Evolutionary conservation across 2,888 invertebrate genomes (phyloP).

Genomic region (Cheilosia scutellata): DNA sequence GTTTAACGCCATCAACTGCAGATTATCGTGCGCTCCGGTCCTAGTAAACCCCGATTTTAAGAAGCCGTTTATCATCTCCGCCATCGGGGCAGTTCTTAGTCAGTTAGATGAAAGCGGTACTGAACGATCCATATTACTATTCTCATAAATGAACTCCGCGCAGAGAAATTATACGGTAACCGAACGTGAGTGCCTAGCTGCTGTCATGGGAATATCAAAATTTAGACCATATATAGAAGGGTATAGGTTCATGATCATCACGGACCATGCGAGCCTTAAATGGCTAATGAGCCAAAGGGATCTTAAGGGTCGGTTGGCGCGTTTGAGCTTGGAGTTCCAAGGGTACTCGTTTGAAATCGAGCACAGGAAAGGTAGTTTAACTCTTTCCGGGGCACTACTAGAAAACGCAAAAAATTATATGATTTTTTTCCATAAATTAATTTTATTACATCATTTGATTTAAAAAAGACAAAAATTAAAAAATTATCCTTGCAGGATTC

Average conservation of each 20-base stretch:
- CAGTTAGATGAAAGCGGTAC: slow-evolving; percentile 1
- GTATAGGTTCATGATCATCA: neutral
- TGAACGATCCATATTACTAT: slow-evolving; percentile 1
- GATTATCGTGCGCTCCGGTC: neutral
- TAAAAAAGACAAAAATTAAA: too few species aligned
- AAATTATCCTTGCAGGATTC: too few species aligned
- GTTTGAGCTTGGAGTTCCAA: slow-evolving; percentile 11
- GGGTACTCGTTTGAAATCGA: slow-evolving; percentile 3
- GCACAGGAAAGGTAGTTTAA: neutral
- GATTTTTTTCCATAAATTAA: too few species aligned
- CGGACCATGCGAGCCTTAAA: slow-evolving; percentile 2
- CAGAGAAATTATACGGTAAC: slow-evolving; percentile 22
- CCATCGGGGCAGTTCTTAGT: slow-evolving; percentile 18
- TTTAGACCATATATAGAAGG: slow-evolving; percentile 17
- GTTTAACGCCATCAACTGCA: neutral
- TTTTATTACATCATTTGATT: too few species aligned
- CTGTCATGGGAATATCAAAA: neutral
- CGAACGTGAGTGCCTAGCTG: slow-evolving; percentile 29
- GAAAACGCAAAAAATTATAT: too few species aligned
- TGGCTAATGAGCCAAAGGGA: slow-evolving; percentile 8
- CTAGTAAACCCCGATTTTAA: neutral
- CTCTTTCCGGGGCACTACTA: too few species aligned
- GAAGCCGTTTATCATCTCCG: slow-evolving; percentile 2
- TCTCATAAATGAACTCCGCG: slow-evolving; percentile 15
- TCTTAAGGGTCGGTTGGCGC: slow-evolving; percentile 8